Evolutionary conservation across 2,797 vertebrate genomes (phyloP).

Genomic region (Adrianichthys oophorus): DNA sequence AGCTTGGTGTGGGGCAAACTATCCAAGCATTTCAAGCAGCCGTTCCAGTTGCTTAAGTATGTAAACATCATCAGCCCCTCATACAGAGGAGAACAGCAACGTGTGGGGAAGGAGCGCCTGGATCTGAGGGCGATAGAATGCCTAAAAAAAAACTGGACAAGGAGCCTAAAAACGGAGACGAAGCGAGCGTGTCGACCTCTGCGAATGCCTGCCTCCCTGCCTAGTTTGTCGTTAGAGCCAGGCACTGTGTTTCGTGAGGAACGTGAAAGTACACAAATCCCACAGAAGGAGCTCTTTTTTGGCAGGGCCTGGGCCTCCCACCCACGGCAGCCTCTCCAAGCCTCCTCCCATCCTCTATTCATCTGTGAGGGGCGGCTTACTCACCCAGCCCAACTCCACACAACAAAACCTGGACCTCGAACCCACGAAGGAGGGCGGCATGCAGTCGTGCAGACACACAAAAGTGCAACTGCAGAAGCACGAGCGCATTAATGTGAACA

Average conservation of each 20-base stretch:
- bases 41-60: constrained; percentile 9
- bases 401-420: constrained; percentile 75
- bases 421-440: constrained; percentile 59
- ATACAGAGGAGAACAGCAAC: constrained; percentile 13
- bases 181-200: constrained; percentile 53
- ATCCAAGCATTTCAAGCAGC: constrained; percentile 3
- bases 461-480: constrained; percentile 22
- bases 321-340: constrained; percentile 79
- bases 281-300: constrained; percentile 79
- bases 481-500: constrained; percentile 12
- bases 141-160: constrained; percentile 34
- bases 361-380: constrained; percentile 80
- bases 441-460: constrained; percentile 27
- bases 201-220: constrained; percentile 58
- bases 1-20: constrained; percentile 2
- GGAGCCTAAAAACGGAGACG: constrained; percentile 32
- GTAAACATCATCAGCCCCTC: constrained; percentile 9
- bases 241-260: constrained; percentile 68
- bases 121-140: constrained; percentile 14
- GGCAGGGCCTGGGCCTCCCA: constrained; percentile 75
- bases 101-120: constrained; percentile 4
- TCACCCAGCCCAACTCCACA: constrained; percentile 77
- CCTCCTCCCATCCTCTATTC: constrained; percentile 90
- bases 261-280: constrained; percentile 78
- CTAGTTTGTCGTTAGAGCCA: constrained; percentile 69